phyloP scores from a whole-genome alignment of 1,140 invertebrate species.

The Heliconius melpomene region DNA sequence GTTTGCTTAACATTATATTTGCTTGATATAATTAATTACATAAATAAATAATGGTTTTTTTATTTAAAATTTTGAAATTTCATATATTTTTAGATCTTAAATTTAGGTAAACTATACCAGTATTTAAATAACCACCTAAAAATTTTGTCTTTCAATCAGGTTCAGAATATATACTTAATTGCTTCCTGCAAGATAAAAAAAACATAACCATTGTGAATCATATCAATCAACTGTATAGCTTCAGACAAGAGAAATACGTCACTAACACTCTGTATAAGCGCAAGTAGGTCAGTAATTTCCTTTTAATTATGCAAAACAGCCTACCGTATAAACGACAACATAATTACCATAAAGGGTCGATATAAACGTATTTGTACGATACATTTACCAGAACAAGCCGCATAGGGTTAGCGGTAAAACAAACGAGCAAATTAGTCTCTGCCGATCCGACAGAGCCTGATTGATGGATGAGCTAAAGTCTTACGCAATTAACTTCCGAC shows the following conservation, averaged over 20 bases:
- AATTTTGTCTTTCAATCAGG: no score
- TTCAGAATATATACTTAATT: no score
- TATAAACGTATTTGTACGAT: neutral
- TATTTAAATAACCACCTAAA: no score
- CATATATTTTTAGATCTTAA: no score
- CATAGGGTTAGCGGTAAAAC: conserved; percentile 66
- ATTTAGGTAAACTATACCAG: no score
- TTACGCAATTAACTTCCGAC: conserved; percentile 65
- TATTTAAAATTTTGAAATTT: no score
- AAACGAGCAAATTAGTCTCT: conserved; percentile 75
- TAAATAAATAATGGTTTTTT: neutral
- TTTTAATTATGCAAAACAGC: conserved; percentile 1
- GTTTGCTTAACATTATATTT: neutral
- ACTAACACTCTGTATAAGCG: neutral
- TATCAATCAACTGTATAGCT: neutral
- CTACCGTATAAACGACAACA: neutral
- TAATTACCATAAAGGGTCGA: conserved; percentile 40
- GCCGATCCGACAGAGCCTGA: conserved; percentile 66
- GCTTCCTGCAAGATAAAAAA: no score
- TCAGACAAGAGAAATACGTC: no score
- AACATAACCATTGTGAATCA: neutral
- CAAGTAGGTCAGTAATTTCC: conserved; percentile 1
- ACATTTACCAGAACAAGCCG: conserved; percentile 60
- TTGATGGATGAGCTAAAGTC: conserved; percentile 66
- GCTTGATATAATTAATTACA: neutral